Evolutionary conservation across 2,888 invertebrate species (phyloP).

Genomic region (Lasioglossum malachurum): DNA sequence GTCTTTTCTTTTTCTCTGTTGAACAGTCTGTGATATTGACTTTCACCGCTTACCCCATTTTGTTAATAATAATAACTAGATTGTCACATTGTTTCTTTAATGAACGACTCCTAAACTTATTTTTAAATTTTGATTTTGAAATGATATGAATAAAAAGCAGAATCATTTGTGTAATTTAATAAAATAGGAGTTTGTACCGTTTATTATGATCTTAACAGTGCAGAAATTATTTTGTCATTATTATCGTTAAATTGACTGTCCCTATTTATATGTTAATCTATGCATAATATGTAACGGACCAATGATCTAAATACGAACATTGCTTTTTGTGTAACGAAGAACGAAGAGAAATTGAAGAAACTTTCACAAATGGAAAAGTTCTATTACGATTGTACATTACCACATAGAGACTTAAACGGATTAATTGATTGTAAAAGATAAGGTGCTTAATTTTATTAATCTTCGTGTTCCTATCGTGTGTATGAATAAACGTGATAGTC

Average conservation of each 20-base stretch:
- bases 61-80: background rate
- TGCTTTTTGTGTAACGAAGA: constrained; percentile 25
- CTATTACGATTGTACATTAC: constrained; percentile 23
- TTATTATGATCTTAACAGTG: background rate
- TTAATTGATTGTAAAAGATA: constrained; percentile 35
- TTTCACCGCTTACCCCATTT: background rate
- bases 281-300: constrained; percentile 66
- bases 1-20: background rate
- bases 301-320: constrained; percentile 61
- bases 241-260: constrained; percentile 26
- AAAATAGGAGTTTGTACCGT: constrained; percentile 6
- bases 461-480: constrained; percentile 62
- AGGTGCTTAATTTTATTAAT: constrained; percentile 45
- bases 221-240: constrained; percentile 13
- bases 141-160: background rate
- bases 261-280: constrained; percentile 26
- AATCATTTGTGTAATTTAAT: background rate
- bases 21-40: constrained; percentile 7
- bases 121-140: background rate
- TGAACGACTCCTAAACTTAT: background rate
- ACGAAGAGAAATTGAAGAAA: background rate
- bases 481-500: constrained; percentile 43
- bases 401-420: constrained; percentile 34
- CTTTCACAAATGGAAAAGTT: constrained; percentile 22
- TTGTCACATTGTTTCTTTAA: background rate